Base-by-base conservation (phyloP, 2,113 vertebrate species). In the Lepidothrix coronata region DNA sequence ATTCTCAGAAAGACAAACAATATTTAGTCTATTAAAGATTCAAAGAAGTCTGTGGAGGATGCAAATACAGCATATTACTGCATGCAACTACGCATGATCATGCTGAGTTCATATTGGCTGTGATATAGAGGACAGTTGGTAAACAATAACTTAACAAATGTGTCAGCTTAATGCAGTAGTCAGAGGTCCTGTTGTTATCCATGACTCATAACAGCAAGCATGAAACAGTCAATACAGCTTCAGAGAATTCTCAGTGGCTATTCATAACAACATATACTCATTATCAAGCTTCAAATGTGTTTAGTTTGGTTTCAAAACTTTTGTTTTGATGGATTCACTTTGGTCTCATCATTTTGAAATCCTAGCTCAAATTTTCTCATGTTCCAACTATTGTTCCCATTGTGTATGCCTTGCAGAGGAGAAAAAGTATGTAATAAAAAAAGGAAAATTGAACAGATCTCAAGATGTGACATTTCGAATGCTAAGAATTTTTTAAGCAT, bases 81-180 rank as follows among this genome's bases (percentile, higher is more conserved):
- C 86, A 88, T 35, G 72, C 33, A 90, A 33, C 68, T 67, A 28
- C 91, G 57, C 55, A 67, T 33, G 76, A 63, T 87, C 89, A 68
- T 51, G 79, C 89, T 93, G 89, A 78, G 90, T 55, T 88, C 71
- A 35, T 67, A 44, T 16, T 58, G 41, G 83, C 88, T 92, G 90
- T 74, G 62, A 73, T 88, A 83, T 44, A 76, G 88, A 95, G 87
- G 70, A 61, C 23, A 91, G 17, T 27, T 96, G 88, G 30, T 41
- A 91, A 96, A 97, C 79, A 95, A 94, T 76, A 95, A 92, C 48
- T 95, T 92, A 96, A 92, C 52, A 95, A 97, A 96, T 92, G 67
- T 62, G 75, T 92, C 96, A 94, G 89, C 85, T 92, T 90, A 78
- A 67, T 82, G 83, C 84, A 90, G 71, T 84, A 62, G 89, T 89